Base-by-base conservation (phyloP, 2,888 invertebrate species). In the Orchesellides sinensis region DNA sequence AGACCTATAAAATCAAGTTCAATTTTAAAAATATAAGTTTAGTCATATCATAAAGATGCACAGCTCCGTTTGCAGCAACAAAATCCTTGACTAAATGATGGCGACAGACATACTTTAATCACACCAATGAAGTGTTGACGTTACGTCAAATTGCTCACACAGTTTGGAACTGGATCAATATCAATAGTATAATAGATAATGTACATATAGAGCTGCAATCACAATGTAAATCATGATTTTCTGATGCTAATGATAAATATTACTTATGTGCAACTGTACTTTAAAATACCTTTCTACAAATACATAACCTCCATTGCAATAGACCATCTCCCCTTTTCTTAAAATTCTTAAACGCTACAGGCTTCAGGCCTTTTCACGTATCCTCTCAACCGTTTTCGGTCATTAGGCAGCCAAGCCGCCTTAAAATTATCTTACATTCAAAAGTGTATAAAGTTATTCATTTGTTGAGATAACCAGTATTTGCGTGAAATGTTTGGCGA, bases 401-500 rank as follows among this genome's bases (percentile, higher is more conserved):
- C 65, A 75, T 75, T 75, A 75, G 21, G 65, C 8, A 49, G 35
- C 54, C n/a, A 65, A 75, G 65, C 74, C 65, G 74, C 74, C 65
- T 52, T 40, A 40, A 75, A 75, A 75, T 65, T 75, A 75, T 52
- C 27, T 47, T 52, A 52, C 74, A 75, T 75, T 65, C 21, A 75
- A 65, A 65, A 1, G 14, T 23, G 54, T 40, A 19, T 17, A 23
- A 73, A 59, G 45, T 32, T 27, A 59, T 72, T 72, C 59, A 72
- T 59, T 59, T n/a, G 19, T 3, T 14, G 17, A 32, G 29, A 66
- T 23, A 66, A 47, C 12, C 45, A 21, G 23, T 47, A 32, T 49
- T 35, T 17, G 47, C 66, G 25, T 66, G 65, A 65, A 66, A 66
- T 32, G 61, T 35, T 61, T 29, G 32, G 35, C 19, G 14, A 63